A percentile compares a stretch with the other conserved stretches of the same genome.
Conservation (phyloP, 2,888 invertebrate genomes). For the Scrobipalpa atriplicella region DNA sequence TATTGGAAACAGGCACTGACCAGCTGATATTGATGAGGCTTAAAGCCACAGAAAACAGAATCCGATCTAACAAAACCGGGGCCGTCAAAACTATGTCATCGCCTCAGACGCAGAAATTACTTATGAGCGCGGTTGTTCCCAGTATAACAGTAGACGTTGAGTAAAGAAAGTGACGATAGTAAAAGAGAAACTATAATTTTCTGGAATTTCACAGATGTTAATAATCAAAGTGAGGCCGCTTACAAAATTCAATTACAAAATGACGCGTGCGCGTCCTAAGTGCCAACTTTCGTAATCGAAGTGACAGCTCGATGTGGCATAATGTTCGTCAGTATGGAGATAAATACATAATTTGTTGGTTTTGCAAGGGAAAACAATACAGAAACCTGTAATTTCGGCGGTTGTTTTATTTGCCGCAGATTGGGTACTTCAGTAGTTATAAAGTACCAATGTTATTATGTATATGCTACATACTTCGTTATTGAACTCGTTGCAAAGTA, state of each 20-base stretch:
- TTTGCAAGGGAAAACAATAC: conserved; percentile 38
- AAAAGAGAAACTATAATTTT: background rate
- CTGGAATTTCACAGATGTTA: background rate
- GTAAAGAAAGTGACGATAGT: too few relatives aligned
- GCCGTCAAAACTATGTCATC: too few relatives aligned
- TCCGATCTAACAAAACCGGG: too few relatives aligned
- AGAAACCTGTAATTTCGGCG: conserved; percentile 33
- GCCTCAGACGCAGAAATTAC: too few relatives aligned
- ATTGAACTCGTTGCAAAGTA: too few relatives aligned
- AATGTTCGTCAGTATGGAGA: conserved; percentile 45
- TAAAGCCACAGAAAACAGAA: background rate
- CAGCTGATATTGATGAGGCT: background rate
- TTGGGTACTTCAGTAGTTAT: background rate
- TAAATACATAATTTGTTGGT: conserved; percentile 56
- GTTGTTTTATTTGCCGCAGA: conserved; percentile 17
- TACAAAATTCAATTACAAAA: conserved; percentile 31
- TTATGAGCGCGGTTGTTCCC: too few relatives aligned
- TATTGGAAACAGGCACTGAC: background rate
- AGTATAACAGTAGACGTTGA: too few relatives aligned
- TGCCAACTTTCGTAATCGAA: conserved; percentile 56
- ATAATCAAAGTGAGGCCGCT: conserved; percentile 7
- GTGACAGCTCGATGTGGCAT: conserved; percentile 54
- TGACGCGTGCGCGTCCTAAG: conserved; percentile 45
- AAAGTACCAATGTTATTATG: background rate
- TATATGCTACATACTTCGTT: background rate